Conservation (phyloP, 2,888 invertebrate genomes). For the Ethmia dodecea region DNA sequence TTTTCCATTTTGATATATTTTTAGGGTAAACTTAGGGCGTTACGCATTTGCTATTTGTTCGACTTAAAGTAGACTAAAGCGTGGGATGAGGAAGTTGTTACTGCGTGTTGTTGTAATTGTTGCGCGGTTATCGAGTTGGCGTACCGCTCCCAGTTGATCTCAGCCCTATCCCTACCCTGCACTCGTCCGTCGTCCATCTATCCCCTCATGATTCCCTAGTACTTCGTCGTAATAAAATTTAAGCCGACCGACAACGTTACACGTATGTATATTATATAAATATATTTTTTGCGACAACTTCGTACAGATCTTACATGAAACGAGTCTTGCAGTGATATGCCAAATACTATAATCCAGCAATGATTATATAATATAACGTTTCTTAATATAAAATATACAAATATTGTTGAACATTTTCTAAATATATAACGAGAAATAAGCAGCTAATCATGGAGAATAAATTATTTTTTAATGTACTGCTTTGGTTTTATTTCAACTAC, state of each 20-base stretch:
- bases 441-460: conserved; percentile 72
- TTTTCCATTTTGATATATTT: conserved; percentile 72
- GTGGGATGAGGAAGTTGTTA: conserved; percentile 56
- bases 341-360: conserved; percentile 71
- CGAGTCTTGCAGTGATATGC: conserved; percentile 73
- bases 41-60: conserved; percentile 70
- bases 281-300: conserved; percentile 54
- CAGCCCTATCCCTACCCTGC: too few species aligned
- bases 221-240: too few species aligned
- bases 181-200: too few species aligned
- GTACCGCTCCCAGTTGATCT: conserved; percentile 25
- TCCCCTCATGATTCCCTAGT: too few species aligned
- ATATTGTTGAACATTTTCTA: conserved; percentile 75
- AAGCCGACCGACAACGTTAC: neutral
- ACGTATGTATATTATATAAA: conserved; percentile 13
- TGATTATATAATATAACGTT: conserved; percentile 66
- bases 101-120: conserved; percentile 44
- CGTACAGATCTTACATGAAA: conserved; percentile 40
- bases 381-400: conserved; percentile 73
- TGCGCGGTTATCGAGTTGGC: conserved; percentile 43
- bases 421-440: conserved; percentile 65
- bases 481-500: conserved; percentile 45
- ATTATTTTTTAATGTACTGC: conserved; percentile 71
- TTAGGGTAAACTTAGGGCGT: conserved; percentile 60
- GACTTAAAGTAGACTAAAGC: conserved; percentile 45